Base-by-base conservation (phyloP, 1,140 invertebrate species). In the Dendrolimus punctatus region DNA sequence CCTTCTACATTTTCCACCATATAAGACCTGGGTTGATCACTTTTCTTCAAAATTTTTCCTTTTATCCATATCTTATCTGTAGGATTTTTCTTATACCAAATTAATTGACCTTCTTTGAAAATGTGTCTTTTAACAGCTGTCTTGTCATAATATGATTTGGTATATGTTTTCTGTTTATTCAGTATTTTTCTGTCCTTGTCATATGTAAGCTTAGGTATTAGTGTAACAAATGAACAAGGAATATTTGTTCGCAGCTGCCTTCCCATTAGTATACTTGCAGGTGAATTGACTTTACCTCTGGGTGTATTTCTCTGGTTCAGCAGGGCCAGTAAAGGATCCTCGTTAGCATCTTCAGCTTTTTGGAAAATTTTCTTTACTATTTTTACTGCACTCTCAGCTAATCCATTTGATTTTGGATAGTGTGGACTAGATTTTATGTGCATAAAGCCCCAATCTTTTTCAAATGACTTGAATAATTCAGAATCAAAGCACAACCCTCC, bases 371-470 rank as follows among this genome's bases (percentile, higher is more conserved):
- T 46, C 55, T 60, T 60, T 51, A 46, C 46, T 57, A 55, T 60
- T 37, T 55, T 55, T 53, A 64, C 52, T 40, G 48, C 46, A 23
- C 47, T 44, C 40, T 64, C 58, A 46, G 49, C 49, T 6, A 64
- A 48, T n/a, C 62, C 62, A 60, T 64, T 64, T 53, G 58, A 60
- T 38, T 51, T 39, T 40, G 55, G 51, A 40, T 53, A 41, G 40
- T 64, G 53, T 39, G 58, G 58, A 60, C 62, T 64, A 48, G 60
- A 63, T 37, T 46, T 60, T 44, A 46, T 61, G 7, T 60, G 55
- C n/a, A 60, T 5, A 40, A 64, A 60, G 23, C 47, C 55, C 62
- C 62, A 64, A 38, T 60, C 55, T 45, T 51, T 38, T 42, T 47
- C 48, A 48, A 64, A 64, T 39, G 52, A 55, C 38, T 58, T 53